Conservation (phyloP, 2,888 invertebrate genomes). For the Leucophora obtusa region DNA sequence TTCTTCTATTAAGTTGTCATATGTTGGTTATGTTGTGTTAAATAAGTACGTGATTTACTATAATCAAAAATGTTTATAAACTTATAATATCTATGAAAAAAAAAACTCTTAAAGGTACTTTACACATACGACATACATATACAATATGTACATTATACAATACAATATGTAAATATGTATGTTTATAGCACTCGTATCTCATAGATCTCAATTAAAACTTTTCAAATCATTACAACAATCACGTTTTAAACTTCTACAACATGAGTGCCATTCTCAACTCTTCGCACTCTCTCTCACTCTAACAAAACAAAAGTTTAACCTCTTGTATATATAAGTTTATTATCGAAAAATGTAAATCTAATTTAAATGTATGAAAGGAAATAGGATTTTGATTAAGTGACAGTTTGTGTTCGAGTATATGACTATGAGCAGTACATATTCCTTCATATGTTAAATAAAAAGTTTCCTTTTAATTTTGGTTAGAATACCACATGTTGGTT, state of each 20-base stretch:
- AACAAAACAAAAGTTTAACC: conserved; percentile 37
- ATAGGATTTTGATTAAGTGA: conserved; percentile 60
- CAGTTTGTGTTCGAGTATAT: conserved; percentile 36
- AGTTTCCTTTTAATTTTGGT: not conserved
- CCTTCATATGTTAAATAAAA: not conserved
- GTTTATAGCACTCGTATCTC: conserved; percentile 35
- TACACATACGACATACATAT: too few species aligned
- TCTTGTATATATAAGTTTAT: conserved; percentile 43
- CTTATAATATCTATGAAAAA: not conserved
- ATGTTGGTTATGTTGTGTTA: conserved; percentile 32
- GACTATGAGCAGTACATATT: conserved; percentile 3
- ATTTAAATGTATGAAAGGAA: conserved; percentile 56
- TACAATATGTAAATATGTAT: conserved; percentile 12
- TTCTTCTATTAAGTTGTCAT: conserved; percentile 42
- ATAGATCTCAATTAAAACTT: conserved; percentile 64
- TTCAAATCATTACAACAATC: conserved; percentile 63
- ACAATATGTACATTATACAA: not conserved
- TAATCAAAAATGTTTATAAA: conserved; percentile 44
- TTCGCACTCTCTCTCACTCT: not conserved
- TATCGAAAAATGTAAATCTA: conserved; percentile 56
- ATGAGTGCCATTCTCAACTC: not conserved
- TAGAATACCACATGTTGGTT: not conserved
- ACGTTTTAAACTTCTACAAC: conserved; percentile 56
- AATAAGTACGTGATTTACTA: conserved; percentile 58
- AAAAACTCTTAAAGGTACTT: not conserved